Base-by-base conservation (phyloP, 2,797 vertebrate genomes). In the Pogonophryne albipinna region DNA sequence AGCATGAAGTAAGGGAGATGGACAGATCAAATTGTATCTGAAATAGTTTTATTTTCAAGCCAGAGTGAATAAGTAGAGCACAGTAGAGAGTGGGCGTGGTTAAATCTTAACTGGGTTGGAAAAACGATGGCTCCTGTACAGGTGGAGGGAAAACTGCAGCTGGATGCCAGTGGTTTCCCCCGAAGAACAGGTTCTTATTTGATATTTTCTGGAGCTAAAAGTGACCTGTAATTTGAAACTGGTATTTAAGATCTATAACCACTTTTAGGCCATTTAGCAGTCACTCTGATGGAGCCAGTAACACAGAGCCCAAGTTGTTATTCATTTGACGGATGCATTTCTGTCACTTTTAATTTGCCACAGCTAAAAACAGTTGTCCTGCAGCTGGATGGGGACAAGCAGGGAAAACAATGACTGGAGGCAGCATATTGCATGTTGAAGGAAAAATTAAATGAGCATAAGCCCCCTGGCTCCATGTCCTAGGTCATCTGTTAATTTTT, bases 401-500 rank as follows among this genome's bases (percentile, higher is more conserved):
- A 82, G 71, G 14, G 60, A 76, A 87, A 84, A 89, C 78, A 78
- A 84, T 66, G 78, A 75, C 82, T 80, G 42, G 70, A 89, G 91
- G 85, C 79, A 69, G 62, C 68, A 63, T 83, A 79, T 76, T 80
- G 79, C 86, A 88, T 78, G 90, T 92, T 81, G 88, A 87, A 91
- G 81, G 82, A 85, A 86, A 80, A 91, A 89, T 91, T 85, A 88
- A 89, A 90, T 79, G 72, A 91, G 90, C 85, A 89, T 63, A 74
- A 88, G 74, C 85, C 88, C 78, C 67, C 66, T 71, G 81, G 92
- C 86, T 89, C 83, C 69, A 74, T 90, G 83, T 91, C 89, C 75
- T 81, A 66, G 86, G 79, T 91, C 83, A 86, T 88, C 84, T 68
- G 84, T 91, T 79, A 79, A 91, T 91, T 79, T 92, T 93, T 94